Evolutionary conservation across 1,140 invertebrate genomes (phyloP).

Genomic region (Myzus persicae): DNA sequence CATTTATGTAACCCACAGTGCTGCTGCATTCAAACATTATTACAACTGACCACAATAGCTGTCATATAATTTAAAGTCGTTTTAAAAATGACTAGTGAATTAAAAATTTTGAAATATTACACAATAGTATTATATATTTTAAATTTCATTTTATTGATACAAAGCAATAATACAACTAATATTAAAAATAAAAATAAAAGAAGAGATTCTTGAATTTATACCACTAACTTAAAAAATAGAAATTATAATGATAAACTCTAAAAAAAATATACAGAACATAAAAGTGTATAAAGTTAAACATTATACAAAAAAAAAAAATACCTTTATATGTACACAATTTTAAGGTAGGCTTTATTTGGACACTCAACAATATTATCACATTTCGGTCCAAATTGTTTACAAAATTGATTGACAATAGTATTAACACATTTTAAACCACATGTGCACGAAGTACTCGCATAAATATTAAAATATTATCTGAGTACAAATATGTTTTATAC

Average conservation of each 20-base stretch:
- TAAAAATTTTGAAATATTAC: background rate
- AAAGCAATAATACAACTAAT: conserved; percentile 3
- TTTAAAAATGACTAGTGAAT: background rate
- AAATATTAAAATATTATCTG: background rate
- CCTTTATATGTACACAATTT: conserved; percentile 26
- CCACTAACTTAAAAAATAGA: background rate
- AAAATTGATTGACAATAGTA: conserved; percentile 24
- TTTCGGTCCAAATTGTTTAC: conserved; percentile 21
- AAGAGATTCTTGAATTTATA: background rate
- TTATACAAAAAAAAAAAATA: conserved; percentile 30
- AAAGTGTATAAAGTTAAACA: conserved; percentile 41
- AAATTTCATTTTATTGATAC: background rate
- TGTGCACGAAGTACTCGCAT: background rate
- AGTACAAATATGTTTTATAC: background rate
- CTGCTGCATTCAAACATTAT: background rate
- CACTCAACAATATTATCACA: conserved; percentile 26
- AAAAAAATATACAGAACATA: conserved; percentile 44
- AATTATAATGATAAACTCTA: conserved; percentile 40
- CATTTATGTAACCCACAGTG: background rate
- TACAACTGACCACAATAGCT: background rate
- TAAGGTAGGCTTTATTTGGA: conserved; percentile 23
- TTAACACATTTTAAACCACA: background rate
- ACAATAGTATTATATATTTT: background rate
- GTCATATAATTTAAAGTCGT: background rate
- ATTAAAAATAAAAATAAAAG: background rate